A percentile compares a stretch with the other conserved stretches of the same genome.
phyloP scores from a whole-genome alignment of 2,113 vertebrate species.

The Rhabdomys dilectus region DNA sequence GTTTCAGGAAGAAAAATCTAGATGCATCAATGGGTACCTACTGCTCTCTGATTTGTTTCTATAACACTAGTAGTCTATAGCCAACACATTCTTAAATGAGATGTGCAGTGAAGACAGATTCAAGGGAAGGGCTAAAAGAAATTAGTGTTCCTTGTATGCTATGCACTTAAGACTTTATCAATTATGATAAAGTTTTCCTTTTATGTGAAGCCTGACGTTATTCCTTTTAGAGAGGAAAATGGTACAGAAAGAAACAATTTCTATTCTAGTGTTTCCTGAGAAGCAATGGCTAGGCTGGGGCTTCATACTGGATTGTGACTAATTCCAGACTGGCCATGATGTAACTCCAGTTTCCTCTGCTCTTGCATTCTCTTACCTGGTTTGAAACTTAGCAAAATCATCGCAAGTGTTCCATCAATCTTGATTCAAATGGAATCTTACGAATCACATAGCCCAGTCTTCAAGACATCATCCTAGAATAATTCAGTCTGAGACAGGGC shows the following conservation, averaged over 20 bases:
- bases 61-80: neutral
- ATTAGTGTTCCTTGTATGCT: neutral
- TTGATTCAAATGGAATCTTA: slow-evolving; percentile 45
- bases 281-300: accelerated
- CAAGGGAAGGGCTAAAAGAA: neutral
- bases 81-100: neutral
- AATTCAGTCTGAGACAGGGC: slow-evolving; percentile 35
- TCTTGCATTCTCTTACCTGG: neutral
- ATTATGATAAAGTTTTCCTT: neutral
- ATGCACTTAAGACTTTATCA: too few species aligned
- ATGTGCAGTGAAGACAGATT: too few species aligned
- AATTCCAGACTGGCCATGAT: neutral
- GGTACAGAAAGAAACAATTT: accelerated
- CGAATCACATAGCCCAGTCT: slow-evolving; percentile 22
- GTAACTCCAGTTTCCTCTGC: accelerated
- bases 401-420: neutral
- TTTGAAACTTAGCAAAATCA: neutral
- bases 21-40: neutral
- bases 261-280: neutral
- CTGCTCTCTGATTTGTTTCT: neutral
- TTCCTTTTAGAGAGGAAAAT: neutral
- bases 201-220: neutral
- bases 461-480: slow-evolving; percentile 55
- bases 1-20: neutral
- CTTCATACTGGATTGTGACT: neutral